These are phyloP conservation scores for Ptyas mucosa DNA, from an alignment of 2,113 vertebrate genomes.

Conservation along the genomic window DNA sequence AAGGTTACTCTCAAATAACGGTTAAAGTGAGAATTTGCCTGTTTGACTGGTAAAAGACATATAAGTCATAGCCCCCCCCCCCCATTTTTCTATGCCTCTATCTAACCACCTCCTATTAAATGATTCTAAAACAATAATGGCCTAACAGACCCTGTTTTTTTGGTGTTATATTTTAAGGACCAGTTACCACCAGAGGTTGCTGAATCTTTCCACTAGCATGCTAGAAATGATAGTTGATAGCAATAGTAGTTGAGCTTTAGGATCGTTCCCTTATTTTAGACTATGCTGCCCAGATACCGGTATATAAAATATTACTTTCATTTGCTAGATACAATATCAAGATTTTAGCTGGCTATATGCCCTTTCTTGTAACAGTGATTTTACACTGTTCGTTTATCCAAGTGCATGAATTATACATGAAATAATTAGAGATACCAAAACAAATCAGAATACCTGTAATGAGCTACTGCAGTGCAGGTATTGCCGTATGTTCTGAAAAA, in stretches of 20 bases:
- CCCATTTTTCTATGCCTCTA: not conserved
- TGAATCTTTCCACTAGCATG: not conserved
- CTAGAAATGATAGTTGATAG: not conserved
- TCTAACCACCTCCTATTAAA: not conserved
- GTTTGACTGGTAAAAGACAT: not conserved
- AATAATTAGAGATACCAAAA: not conserved
- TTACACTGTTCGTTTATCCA: not conserved
- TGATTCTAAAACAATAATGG: not conserved
- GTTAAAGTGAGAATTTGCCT: not conserved
- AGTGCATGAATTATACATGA: not conserved
- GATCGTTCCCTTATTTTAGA: not conserved
- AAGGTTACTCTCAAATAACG: not conserved
- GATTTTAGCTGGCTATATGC: not conserved
- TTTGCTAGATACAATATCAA: not conserved
- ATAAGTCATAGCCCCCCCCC: not conserved
- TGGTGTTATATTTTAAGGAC: not conserved
- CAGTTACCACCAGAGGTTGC: not conserved
- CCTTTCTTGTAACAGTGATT: not conserved
- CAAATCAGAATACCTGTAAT: not conserved
- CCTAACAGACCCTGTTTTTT: not conserved
- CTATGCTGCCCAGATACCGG: not conserved
- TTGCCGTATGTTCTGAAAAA: not conserved
- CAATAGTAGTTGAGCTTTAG: not conserved
- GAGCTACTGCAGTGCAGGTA: not conserved
- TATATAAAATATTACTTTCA: not conserved